Base-by-base conservation (phyloP, 2,888 invertebrate genomes). In the Heteromyza rotundicornis region DNA sequence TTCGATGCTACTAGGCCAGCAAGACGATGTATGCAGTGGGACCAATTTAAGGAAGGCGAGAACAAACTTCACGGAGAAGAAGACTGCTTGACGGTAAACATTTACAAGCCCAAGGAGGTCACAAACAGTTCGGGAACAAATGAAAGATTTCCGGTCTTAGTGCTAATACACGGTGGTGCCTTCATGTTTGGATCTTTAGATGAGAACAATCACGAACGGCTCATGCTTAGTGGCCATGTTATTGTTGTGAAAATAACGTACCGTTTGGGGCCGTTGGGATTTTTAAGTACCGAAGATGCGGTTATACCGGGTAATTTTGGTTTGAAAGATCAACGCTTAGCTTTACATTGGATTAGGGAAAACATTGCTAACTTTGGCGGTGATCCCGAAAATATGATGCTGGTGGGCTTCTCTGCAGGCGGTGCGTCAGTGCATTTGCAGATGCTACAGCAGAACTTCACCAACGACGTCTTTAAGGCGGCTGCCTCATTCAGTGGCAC, bases 371-470 rank as follows among this genome's bases (percentile, higher is more conserved):
- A 84, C 75, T 92, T 92, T 70, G 90, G 90, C 1, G 92, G 92
- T 1, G 87, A 92, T 82, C 87, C 90, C 1, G 85, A 88, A 49
- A 88, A 88, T 60, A 85, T 92, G 27, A 89, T 90, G 0, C 77
- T 92, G 2, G 79, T 87, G 0, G 92, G 92, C 2, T 86, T 87
- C 73, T 91, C 92, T 2, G 89, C 92, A 0, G 92, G 92, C 0
- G 91, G 89, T 27, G 90, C 89, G 2, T 89, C 91, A 69, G 90
- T 89, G 0, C 90, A 92, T 76, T 87, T 90, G 65, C 92, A 92
- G 67, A 87, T 88, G 68, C 70, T 92, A 14, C 88, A 90, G 0
- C 87, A 88, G 10, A 61, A 72, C 3, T 69, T 77, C 1, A 54
- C 62, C 14, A 55, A 70, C 2, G 59, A 68, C 23, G 71, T 64